Evolutionary conservation across 1,140 invertebrate genomes (phyloP).

Genomic region (Microvelia longipes): DNA sequence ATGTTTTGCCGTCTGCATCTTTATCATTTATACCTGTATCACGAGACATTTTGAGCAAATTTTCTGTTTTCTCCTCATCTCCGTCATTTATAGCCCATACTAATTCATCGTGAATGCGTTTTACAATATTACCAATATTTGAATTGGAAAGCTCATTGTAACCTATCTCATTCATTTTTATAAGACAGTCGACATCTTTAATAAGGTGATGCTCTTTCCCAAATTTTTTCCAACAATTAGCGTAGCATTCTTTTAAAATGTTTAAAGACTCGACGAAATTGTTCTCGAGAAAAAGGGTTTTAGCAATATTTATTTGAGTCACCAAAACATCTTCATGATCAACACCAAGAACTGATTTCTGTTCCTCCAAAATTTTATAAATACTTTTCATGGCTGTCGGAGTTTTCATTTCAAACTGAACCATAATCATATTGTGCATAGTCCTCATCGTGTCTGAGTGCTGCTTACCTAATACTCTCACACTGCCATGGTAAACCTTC

Average conservation of each 20-base stretch:
- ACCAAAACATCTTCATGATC: not conserved
- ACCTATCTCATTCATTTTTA: no score
- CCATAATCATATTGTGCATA: not conserved
- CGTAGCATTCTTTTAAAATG: not conserved
- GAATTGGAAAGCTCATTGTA: no score
- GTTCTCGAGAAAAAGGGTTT: not conserved
- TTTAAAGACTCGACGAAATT: not conserved
- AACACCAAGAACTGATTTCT: not conserved
- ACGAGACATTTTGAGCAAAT: no score
- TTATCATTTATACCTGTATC: no score
- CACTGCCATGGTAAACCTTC: not conserved
- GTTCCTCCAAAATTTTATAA: not conserved
- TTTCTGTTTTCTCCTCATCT: no score
- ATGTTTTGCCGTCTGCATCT: no score
- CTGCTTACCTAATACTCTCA: not conserved
- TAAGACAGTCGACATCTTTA: no score
- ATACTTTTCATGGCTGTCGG: not conserved
- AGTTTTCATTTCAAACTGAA: not conserved
- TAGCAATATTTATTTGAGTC: not conserved
- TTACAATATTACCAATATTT: no score
- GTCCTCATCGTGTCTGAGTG: not conserved
- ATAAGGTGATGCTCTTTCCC: no score
- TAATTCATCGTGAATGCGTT: no score
- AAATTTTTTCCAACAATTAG: no score
- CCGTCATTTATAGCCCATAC: no score